Evolutionary conservation across 2,797 vertebrate species (phyloP), one percentile per base, ranked within the genome.

Genomic region (Galaxias olidus): DNA sequence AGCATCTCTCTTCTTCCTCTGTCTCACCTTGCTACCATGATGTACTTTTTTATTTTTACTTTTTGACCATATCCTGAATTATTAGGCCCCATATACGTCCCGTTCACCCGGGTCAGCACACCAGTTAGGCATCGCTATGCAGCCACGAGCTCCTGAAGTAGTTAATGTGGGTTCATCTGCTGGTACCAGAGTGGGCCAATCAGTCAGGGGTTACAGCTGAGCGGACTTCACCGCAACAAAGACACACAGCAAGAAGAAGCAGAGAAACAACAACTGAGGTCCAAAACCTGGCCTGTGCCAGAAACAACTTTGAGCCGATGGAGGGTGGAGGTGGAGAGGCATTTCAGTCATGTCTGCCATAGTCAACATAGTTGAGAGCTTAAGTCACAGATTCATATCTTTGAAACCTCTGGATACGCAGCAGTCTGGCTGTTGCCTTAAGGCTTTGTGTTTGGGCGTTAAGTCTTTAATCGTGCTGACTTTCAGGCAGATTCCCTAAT

Each of bases 331-430:
- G 70, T 55, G 63, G 67, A 18, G 18, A 81, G 83, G 86, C 76
- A 91, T 92, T 83, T 73, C 56, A 87, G 78, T 72, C 59, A 88
- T 78, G 52, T 89, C 72, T 73, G 43, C 65, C 65, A 77, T 76
- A 70, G 46, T 79, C 74, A 54, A 45, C 45, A 63, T 69, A 63
- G 69, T 68, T 68, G 30, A 68, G 20, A 69, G 63, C 56, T 40
- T 60, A 53, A 18, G 61, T 53, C 59, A 46, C 43, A 19, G 14
- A 53, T 50, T 7, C n/a, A 14, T 17, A 8, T 50, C n/a, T 50
- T n/a, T 7, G 46, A 14, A 47, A 10, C 14, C 46, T 12, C 11
- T 11, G 46, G 14, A 47, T 47, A 47, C 11, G 11, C 11, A 47
- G 11, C 12, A 6, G 30, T 30, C 30, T 30, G 30, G 11, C 46